These are phyloP conservation scores for Kuschelorhynchus macadamiae DNA, from an alignment of 2,888 invertebrate genomes.

Conservation along the genomic window DNA sequence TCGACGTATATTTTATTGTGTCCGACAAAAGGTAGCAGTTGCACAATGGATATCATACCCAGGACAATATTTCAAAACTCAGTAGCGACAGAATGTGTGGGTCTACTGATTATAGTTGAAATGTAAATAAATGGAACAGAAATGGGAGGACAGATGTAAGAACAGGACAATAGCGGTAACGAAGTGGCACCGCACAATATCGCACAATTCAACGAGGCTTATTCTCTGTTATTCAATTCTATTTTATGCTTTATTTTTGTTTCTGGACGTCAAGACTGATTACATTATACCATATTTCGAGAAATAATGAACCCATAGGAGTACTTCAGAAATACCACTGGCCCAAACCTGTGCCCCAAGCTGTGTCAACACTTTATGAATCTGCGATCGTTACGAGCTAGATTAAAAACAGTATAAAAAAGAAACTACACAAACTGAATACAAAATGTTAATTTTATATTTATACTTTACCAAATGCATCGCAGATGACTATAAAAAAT, in stretches of 20 bases:
- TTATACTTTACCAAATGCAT: too few relatives aligned
- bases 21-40: slow-evolving; percentile 40
- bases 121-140: slow-evolving; percentile 50
- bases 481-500: too few relatives aligned
- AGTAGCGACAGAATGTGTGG: slow-evolving; percentile 51
- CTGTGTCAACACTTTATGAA: slow-evolving; percentile 41
- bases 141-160: slow-evolving; percentile 50
- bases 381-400: too few relatives aligned
- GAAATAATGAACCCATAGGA: slow-evolving; percentile 27
- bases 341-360: too few relatives aligned
- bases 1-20: neutral
- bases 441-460: too few relatives aligned
- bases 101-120: slow-evolving; percentile 48
- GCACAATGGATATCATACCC: slow-evolving; percentile 35
- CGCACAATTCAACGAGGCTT: slow-evolving; percentile 55
- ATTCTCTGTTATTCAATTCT: slow-evolving; percentile 36
- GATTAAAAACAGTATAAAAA: too few relatives aligned
- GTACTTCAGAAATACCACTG: too few relatives aligned
- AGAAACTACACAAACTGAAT: too few relatives aligned
- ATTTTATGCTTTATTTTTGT: slow-evolving; percentile 29
- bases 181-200: slow-evolving; percentile 62
- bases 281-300: slow-evolving; percentile 23
- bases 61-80: slow-evolving; percentile 48
- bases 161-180: slow-evolving; percentile 65
- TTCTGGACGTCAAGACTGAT: slow-evolving; percentile 8